Evolutionary conservation across 2,888 invertebrate species (phyloP).

Genomic region (Dasypogon diadema): DNA sequence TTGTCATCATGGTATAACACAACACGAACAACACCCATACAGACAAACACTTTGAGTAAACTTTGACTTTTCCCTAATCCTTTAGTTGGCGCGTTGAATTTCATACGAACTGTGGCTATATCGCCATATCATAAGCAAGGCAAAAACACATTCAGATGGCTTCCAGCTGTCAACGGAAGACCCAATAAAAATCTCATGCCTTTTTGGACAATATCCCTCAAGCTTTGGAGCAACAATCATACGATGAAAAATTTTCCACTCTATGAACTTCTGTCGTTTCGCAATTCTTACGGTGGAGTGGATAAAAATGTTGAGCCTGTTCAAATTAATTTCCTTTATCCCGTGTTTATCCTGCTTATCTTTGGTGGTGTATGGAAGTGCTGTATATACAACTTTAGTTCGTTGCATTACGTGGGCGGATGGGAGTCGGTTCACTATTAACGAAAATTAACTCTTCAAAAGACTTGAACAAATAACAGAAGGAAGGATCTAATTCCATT

Average conservation of each 20-base stretch:
- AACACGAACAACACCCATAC: too few relatives aligned
- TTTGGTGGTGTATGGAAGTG: too few relatives aligned
- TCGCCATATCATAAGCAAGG: too few relatives aligned
- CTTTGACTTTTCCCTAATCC: too few relatives aligned
- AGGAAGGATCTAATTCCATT: too few relatives aligned
- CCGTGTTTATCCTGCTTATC: constrained; percentile 10
- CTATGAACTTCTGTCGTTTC: constrained; percentile 1
- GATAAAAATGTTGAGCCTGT: constrained; percentile 30
- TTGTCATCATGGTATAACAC: too few relatives aligned
- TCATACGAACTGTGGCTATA: too few relatives aligned
- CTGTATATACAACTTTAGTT: too few relatives aligned
- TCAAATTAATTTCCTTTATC: constrained; percentile 26
- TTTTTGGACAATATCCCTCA: neutral
- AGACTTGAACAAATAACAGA: neutral
- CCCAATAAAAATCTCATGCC: neutral
- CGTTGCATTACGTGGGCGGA: too few relatives aligned
- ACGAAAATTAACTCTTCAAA: neutral
- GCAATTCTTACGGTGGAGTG: neutral
- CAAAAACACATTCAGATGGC: too few relatives aligned
- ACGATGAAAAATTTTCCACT: neutral
- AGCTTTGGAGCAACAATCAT: neutral
- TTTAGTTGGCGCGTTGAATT: too few relatives aligned
- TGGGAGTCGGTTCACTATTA: neutral
- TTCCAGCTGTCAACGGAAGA: neutral
- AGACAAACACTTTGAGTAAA: too few relatives aligned